Evolutionary conservation across 2,888 invertebrate species (phyloP), one percentile per base, ranked within the genome.

Genomic region (Galerucella calmariensis): DNA sequence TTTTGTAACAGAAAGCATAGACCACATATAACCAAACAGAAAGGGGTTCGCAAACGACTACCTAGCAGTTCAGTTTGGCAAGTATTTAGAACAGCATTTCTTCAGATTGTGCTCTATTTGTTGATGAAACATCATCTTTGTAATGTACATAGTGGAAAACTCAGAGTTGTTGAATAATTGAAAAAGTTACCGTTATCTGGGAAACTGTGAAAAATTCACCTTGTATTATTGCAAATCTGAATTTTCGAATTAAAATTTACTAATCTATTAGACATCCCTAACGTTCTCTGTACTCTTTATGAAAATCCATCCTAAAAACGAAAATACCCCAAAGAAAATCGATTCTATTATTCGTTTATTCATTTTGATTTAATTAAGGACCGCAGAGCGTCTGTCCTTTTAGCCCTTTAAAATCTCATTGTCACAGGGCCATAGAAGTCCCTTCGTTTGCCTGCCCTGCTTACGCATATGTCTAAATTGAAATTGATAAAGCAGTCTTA

Each of bases 401-500:
- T 74, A 79, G 78, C 75, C 78, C 78, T 76, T 77, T 75, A 77
- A 81, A 81, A 80, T 79, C 81, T 76, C 79, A 81, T 80, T 81
- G 81, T 81, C 81, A 78, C 77, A 67, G 74, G 74, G 68, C 53
- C 59, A 71, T 67, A 48, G 58, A 58, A 65, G 58, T 65, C 66
- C 66, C 63, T 65, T 65, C 63, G 46, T 41, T 65, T 63, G 63
- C 63, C 71, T 46, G 71, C 72, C 63, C 62, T 69, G 75, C 70
- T 75, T 75, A 75, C 72, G 77, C 72, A 70, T 75, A 76, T 78
- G 77, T 80, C 79, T 78, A 82, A 81, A 82, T 82, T 81, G 80
- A 81, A 82, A 82, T 80, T 82, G 82, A 82, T 81, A 82, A 82
- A 81, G 81, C 80, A 80, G 80, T 78, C 81, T 80, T 82, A 79